Conservation (phyloP, 2,888 invertebrate species). For the Epiblema foenella region DNA sequence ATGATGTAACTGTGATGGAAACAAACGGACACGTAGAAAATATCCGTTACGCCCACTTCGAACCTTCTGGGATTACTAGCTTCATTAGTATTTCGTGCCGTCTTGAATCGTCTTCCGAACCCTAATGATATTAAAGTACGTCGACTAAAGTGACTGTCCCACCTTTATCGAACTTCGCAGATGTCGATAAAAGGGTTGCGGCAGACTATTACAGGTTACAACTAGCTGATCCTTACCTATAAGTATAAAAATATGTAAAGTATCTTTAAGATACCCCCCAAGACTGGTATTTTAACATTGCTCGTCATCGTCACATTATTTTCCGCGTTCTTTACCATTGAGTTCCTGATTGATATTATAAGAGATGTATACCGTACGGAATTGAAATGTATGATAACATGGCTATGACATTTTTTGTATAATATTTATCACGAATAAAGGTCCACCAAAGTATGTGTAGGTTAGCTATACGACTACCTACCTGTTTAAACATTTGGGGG, state of each 20-base stretch:
- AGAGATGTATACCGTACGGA: background rate
- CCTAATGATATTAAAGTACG: slow-evolving; percentile 20
- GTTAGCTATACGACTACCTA: background rate
- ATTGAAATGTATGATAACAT: background rate
- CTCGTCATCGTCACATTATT: slow-evolving; percentile 19
- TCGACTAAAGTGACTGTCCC: slow-evolving; percentile 10
- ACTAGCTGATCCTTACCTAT: slow-evolving; percentile 24
- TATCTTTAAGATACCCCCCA: slow-evolving; percentile 12
- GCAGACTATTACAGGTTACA: slow-evolving; percentile 25
- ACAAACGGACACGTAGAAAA: slow-evolving; percentile 18
- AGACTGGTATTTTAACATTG: slow-evolving; percentile 18
- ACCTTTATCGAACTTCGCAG: slow-evolving; percentile 3
- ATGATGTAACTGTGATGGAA: background rate
- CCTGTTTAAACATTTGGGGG: too few species aligned
- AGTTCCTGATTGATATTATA: slow-evolving; percentile 18
- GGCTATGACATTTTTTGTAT: slow-evolving; percentile 14
- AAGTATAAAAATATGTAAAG: slow-evolving; percentile 29
- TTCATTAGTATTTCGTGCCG: slow-evolving; percentile 29
- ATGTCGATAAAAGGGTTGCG: slow-evolving; percentile 33
- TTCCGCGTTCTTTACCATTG: slow-evolving; percentile 26
- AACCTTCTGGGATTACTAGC: slow-evolving; percentile 11
- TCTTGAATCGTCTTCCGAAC: slow-evolving; percentile 7
- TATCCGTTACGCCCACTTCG: slow-evolving; percentile 2
- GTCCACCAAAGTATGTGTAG: background rate
- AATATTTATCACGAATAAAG: background rate